phyloP scores from a whole-genome alignment of 2,888 invertebrate genomes.

The Antheraea yamamai region DNA sequence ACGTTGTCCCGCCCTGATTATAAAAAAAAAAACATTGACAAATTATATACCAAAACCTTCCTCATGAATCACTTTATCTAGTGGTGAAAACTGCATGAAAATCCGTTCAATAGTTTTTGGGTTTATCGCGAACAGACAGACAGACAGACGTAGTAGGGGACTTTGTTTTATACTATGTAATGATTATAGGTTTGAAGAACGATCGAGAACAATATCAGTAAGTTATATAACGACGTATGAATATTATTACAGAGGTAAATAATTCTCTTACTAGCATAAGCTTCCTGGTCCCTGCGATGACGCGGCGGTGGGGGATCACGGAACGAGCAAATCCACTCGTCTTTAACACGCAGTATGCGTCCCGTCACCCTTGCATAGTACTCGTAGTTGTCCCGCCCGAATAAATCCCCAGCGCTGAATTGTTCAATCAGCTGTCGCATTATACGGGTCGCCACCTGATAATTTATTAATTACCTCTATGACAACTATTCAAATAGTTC shows the following conservation, averaged over 20 bases:
- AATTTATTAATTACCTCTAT: background rate
- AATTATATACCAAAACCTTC: too few relatives aligned
- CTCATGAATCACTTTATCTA: too few relatives aligned
- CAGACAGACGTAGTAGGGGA: too few relatives aligned
- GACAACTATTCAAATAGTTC: background rate
- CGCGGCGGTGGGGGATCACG: constrained; percentile 90
- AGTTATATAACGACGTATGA: background rate
- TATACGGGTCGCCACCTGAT: constrained; percentile 94
- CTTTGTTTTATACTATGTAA: too few relatives aligned
- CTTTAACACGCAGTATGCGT: constrained; percentile 94
- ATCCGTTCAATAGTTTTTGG: too few relatives aligned
- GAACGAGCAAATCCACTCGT: constrained; percentile 98
- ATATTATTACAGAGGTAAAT: background rate
- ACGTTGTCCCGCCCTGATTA: too few relatives aligned
- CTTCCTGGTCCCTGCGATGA: constrained; percentile 84
- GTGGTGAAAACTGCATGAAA: too few relatives aligned
- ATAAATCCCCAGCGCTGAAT: constrained; percentile 97
- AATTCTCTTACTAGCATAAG: constrained; percentile 84
- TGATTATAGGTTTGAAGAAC: too few relatives aligned
- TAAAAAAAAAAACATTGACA: too few relatives aligned
- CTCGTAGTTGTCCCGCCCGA: constrained; percentile 96
- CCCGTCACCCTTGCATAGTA: constrained; percentile 97
- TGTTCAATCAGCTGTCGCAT: constrained; percentile 99
- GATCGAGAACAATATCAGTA: background rate
- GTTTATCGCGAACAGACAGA: too few relatives aligned